phyloP scores from a whole-genome alignment of 2,797 vertebrate genomes.

The Luscinia luscinia region DNA sequence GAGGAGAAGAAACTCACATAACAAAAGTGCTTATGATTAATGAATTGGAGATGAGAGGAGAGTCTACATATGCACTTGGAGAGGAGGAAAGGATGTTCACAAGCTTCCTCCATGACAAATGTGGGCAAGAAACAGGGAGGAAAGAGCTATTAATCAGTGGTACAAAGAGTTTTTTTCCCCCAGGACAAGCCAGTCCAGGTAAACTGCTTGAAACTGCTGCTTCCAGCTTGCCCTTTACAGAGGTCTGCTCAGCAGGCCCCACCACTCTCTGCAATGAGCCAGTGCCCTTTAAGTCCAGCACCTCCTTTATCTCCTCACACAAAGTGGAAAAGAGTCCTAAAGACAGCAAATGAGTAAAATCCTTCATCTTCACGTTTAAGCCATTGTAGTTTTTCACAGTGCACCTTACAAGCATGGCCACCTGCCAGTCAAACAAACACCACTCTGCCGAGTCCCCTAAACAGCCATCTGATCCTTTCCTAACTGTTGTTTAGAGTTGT shows the following conservation, averaged over 20 bases:
- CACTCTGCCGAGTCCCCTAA: not conserved
- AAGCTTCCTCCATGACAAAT: slow-evolving; percentile 39
- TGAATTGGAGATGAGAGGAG: not conserved
- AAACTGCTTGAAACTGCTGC: not conserved
- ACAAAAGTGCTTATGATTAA: slow-evolving; percentile 26
- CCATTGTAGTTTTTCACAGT: not conserved
- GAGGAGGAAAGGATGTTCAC: slow-evolving; percentile 10
- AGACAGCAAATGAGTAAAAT: slow-evolving; percentile 33
- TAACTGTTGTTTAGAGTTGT: slow-evolving; percentile 26
- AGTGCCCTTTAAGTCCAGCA: not conserved
- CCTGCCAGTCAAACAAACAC: slow-evolving; percentile 61
- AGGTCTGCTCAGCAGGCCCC: not conserved
- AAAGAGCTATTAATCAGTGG: slow-evolving; percentile 46
- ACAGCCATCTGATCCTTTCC: slow-evolving; percentile 51
- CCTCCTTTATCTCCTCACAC: not conserved
- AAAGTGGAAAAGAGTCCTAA: not conserved
- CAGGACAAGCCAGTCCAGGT: not conserved
- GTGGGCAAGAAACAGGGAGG: not conserved
- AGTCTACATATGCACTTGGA: slow-evolving; percentile 37
- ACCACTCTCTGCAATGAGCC: not conserved
- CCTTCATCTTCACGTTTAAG: slow-evolving; percentile 30
- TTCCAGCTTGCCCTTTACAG: slow-evolving; percentile 13
- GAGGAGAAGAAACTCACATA: not conserved
- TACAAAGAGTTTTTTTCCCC: not conserved
- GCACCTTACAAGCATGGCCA: slow-evolving; percentile 32